Evolutionary conservation across 2,113 vertebrate species (phyloP).

Genomic region (Xiphorhynchus elegans): DNA sequence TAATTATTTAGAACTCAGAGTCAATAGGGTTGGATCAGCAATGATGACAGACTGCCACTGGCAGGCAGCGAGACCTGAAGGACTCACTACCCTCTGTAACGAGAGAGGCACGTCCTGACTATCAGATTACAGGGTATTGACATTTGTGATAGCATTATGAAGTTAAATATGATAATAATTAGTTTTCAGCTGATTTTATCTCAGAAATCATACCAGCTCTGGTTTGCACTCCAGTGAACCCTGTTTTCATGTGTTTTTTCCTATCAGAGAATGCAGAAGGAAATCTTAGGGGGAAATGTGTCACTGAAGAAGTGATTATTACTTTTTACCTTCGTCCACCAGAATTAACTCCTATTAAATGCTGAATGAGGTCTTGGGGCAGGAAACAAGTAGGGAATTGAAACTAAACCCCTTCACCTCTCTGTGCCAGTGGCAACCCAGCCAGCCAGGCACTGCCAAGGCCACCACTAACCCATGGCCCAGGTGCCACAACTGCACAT

Average conservation of each 20-base stretch:
- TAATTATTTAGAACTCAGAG: neutral
- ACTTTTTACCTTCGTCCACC: neutral
- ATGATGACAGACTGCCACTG: fast-evolving
- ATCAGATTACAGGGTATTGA: neutral
- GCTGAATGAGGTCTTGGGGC: neutral
- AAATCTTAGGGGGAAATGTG: neutral
- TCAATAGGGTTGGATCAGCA: neutral
- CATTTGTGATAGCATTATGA: neutral
- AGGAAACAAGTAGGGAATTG: neutral
- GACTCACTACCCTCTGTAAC: neutral
- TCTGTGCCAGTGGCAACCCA: neutral
- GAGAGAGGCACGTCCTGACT: neutral
- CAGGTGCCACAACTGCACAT: neutral
- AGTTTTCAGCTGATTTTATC: neutral
- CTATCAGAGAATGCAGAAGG: neutral
- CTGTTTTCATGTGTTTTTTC: neutral
- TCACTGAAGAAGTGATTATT: neutral
- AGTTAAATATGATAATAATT: neutral
- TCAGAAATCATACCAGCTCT: neutral
- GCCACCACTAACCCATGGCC: neutral
- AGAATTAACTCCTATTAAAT: neutral
- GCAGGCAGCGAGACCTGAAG: neutral
- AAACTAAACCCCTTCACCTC: neutral
- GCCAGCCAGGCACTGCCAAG: neutral
- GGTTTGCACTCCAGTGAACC: neutral